Percentiles rank a stretch among this genome's conserved stretches.
These are phyloP conservation scores for Fabriciana adippe DNA, from an alignment of 2,888 invertebrate species.

Conservation along the genomic window DNA sequence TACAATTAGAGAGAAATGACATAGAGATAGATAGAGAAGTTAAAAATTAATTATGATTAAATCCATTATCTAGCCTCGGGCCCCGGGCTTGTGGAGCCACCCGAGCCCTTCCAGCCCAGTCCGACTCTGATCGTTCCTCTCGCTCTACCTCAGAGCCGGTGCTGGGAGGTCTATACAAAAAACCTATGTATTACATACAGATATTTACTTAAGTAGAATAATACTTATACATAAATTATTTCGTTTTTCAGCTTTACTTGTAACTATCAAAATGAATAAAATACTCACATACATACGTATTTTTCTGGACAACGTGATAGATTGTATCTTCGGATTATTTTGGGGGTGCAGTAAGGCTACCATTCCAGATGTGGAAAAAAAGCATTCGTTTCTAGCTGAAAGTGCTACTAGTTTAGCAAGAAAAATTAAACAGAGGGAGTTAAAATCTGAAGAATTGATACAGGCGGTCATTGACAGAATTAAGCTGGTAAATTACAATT, in stretches of 20 bases:
- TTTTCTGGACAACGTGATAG: conserved; percentile 61
- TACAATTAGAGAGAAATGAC: too few species aligned
- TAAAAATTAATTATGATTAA: too few species aligned
- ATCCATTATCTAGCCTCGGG: too few species aligned
- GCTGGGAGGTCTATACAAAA: too few species aligned
- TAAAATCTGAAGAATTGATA: conserved; percentile 88
- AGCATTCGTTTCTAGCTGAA: conserved; percentile 68
- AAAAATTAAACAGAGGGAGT: conserved; percentile 83
- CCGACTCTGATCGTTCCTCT: too few species aligned
- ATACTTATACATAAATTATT: neutral
- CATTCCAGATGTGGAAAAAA: conserved; percentile 63
- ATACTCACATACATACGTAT: conserved; percentile 55
- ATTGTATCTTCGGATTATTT: conserved; percentile 68
- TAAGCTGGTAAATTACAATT: conserved; percentile 78
- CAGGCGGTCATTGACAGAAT: conserved; percentile 89
- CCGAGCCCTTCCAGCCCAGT: too few species aligned
- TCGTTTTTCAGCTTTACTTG: neutral
- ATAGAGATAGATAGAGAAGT: too few species aligned
- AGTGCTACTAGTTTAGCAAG: conserved; percentile 86
- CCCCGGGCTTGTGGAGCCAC: too few species aligned
- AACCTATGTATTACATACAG: too few species aligned
- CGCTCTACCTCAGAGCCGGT: too few species aligned
- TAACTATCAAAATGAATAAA: conserved; percentile 20
- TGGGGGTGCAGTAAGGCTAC: conserved; percentile 63
- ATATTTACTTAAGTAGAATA: too few species aligned